Evolutionary conservation across 2,113 vertebrate species (phyloP), one percentile per base, ranked within the genome.

Genomic region (Trichechus manatus): DNA sequence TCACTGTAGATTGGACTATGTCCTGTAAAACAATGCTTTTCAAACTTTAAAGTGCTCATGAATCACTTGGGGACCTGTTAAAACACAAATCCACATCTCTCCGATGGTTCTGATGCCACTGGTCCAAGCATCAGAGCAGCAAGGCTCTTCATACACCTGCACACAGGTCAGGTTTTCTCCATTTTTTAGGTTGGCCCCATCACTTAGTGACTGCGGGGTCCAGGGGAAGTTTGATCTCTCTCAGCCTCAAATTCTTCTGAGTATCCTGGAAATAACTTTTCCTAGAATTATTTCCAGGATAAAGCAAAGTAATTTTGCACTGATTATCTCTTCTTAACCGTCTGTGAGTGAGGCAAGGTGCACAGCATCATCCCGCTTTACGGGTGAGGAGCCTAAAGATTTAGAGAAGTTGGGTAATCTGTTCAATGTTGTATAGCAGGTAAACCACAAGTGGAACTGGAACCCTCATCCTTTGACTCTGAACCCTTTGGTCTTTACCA

Each of bases 21-120:
- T 63, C 78, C 78, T 56, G 29, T 31, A 36, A 77, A 63, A 15
- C 4, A 14, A n/a, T 13, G 9, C 0, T 36, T 36, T 84, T 79
- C 23, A 5, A 39, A 42, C 50, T 17, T 3, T 1, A 1, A 56
- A 22, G 1, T 9, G n/a, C 61, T 17, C 44, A 6, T 1, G 0
- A 36, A 27, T 27, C 82, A 39, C 68, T 11, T 1, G 17, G 9
- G 3, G 61, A 39, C 39, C 56, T 3, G 2, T 29, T 47, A 33
- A 47, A 4, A 22, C 10, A 44, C 13, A 79, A 15, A 66, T 42
- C 0, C 1, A 53, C 66, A 33, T 42, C 27, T 29, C 6, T 50
- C 9, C n/a, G 15, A 17, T 0, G 8, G 59, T 66, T 7, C 64
- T 1, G 1, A 13, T 6, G 50, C 17, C 33, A 4, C 47, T 14